Conservation (phyloP, 2,113 vertebrate species). For the Ursus arctos region DNA sequence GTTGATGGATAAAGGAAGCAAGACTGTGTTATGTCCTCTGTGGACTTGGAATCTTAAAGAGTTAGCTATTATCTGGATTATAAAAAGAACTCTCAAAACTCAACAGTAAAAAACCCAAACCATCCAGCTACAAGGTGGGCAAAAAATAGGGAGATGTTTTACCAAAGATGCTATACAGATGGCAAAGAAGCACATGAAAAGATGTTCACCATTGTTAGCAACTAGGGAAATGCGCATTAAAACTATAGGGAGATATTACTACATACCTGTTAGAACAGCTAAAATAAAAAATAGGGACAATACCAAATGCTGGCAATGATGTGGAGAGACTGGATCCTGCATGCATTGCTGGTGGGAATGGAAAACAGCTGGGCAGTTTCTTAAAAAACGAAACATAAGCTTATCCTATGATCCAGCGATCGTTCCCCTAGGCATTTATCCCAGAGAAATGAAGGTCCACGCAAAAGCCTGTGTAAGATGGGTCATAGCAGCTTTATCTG, state of each 20-base stretch:
- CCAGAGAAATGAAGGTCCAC: not conserved
- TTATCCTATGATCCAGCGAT: not conserved
- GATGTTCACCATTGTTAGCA: not conserved
- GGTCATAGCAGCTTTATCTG: not conserved
- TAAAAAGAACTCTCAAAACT: not conserved
- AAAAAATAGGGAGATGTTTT: not conserved
- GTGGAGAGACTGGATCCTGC: not conserved
- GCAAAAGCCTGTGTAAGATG: not conserved
- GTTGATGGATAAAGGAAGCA: not conserved
- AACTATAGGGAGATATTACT: not conserved
- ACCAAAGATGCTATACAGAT: not conserved
- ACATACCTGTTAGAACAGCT: not conserved
- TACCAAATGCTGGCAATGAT: not conserved
- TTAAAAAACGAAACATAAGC: not conserved
- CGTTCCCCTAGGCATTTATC: not conserved
- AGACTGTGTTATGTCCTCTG: not conserved
- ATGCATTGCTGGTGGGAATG: not conserved
- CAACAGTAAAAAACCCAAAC: not conserved
- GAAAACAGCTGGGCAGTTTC: slow-evolving; percentile 25
- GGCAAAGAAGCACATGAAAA: not conserved
- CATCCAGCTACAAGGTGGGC: not conserved
- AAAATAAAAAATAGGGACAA: not conserved
- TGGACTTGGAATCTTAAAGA: not conserved
- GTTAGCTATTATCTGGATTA: not conserved
- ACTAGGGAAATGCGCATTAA: not conserved